These are phyloP conservation scores for Eriocheir sinensis DNA, from an alignment of 1,140 invertebrate genomes.

Conservation along the genomic window DNA sequence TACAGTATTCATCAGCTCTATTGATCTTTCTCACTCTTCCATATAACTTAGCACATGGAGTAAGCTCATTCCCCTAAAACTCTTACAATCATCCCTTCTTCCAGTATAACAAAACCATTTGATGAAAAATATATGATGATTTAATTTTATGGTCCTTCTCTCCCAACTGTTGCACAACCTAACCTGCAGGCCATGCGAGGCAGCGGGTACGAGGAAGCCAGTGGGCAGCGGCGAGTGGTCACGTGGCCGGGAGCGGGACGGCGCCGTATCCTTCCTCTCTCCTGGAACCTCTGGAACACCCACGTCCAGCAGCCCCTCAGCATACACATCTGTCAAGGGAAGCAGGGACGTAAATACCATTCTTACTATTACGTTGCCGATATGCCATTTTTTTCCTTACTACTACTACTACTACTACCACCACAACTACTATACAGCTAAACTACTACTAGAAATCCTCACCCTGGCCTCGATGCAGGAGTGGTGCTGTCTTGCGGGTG, in stretches of 20 bases:
- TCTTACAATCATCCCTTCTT: too few species aligned
- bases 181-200: neutral
- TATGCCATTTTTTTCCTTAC: too few species aligned
- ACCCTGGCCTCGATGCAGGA: slow-evolving; percentile 57
- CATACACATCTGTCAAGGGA: neutral
- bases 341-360: neutral
- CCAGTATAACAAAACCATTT: too few species aligned
- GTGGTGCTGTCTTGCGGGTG: slow-evolving; percentile 32
- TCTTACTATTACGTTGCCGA: too few species aligned
- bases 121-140: too few species aligned
- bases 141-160: neutral
- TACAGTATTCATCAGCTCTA: too few species aligned
- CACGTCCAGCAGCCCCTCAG: neutral
- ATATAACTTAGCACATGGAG: too few species aligned
- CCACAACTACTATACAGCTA: neutral
- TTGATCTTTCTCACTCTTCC: too few species aligned
- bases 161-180: neutral
- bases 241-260: neutral
- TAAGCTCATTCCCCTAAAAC: too few species aligned
- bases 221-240: neutral
- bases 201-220: neutral
- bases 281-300: neutral
- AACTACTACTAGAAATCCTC: neutral
- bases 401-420: neutral
- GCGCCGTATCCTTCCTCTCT: neutral